Base-by-base conservation (phyloP, 2,797 vertebrate genomes). In the Tangara arthus region DNA sequence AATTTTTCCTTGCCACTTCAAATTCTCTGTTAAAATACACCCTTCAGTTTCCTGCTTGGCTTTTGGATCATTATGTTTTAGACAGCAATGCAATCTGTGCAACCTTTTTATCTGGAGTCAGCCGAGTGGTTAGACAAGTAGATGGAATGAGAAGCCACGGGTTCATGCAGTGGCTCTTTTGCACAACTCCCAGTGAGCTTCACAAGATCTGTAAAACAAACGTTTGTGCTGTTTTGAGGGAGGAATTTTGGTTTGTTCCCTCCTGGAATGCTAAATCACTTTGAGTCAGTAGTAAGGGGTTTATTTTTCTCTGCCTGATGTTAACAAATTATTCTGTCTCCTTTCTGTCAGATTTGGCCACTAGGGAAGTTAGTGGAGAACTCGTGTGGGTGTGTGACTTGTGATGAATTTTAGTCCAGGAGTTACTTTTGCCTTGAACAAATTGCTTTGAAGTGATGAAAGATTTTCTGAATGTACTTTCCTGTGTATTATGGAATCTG, bases 351-450 rank as follows among this genome's bases (percentile, higher is more conserved):
- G 22, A 49, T 66, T 32, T 61, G 20, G 15, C n/a, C 42, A 2
- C 15, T 18, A 6, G 32, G 15, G 85, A 83, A 30, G 24, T 28
- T 13, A 6, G 55, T 5, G 39, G 24, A 28, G 46, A 15, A 15
- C 50, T n/a, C 2, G 3, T 19, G 26, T 21, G 16, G 26, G 8
- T 20, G 0, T 39, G 26, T 32, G 79, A 42, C 30, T 65, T n/a
- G 49, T 19, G 72, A 17, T 37, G 55, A 46, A 49, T 52, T 89
- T 79, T 41, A 57, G 23, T 65, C 59, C 60, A n/a, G 18, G 30
- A 69, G 59, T 87, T 94, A 90, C 63, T 94, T 95, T 91, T 80
- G 46, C 69, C 78, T 49, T 3, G 11, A 46, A 56, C 60, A 82
- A 66, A 49, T 73, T 73, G 56, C 65, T 88, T 91, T 39, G 93